Conservation (phyloP, 1,140 invertebrate genomes). For the Zophobas morio region DNA sequence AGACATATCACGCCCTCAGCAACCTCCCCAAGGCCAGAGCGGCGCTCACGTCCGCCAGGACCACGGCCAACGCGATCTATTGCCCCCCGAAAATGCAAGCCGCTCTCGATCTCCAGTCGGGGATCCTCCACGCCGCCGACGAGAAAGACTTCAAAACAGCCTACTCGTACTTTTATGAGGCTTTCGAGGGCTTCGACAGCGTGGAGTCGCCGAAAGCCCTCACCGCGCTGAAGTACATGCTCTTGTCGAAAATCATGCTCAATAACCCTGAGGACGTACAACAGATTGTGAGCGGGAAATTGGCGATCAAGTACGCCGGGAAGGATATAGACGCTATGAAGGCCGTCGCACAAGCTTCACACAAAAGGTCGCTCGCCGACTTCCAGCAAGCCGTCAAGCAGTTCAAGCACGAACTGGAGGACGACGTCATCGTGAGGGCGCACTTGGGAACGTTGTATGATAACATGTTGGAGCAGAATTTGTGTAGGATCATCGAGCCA, state of each 20-base stretch:
- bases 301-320: conserved; percentile 96
- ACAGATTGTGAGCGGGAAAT: conserved; percentile 95
- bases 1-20: conserved; percentile 97
- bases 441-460: conserved; percentile 98
- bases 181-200: conserved; percentile 99
- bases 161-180: conserved; percentile 99
- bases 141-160: conserved; percentile 99
- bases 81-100: conserved; percentile 99
- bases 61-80: conserved; percentile 99
- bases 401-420: conserved; percentile 92
- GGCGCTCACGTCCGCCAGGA: conserved; percentile 96
- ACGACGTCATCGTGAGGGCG: conserved; percentile 96
- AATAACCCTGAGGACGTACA: conserved; percentile 96
- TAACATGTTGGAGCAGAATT: conserved; percentile 99
- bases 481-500: conserved; percentile 98
- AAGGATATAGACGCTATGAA: conserved; percentile 98
- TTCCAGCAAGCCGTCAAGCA: conserved; percentile 91
- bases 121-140: conserved; percentile 98
- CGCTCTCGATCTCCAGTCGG: conserved; percentile 96
- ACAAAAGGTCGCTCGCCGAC: conserved; percentile 96
- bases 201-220: conserved; percentile 94
- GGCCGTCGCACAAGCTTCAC: conserved; percentile 94
- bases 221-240: conserved; percentile 98
- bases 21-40: conserved; percentile 98
- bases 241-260: conserved; percentile 98